Conservation (phyloP, 2,797 vertebrate species). For the Cichlasoma orientale region DNA sequence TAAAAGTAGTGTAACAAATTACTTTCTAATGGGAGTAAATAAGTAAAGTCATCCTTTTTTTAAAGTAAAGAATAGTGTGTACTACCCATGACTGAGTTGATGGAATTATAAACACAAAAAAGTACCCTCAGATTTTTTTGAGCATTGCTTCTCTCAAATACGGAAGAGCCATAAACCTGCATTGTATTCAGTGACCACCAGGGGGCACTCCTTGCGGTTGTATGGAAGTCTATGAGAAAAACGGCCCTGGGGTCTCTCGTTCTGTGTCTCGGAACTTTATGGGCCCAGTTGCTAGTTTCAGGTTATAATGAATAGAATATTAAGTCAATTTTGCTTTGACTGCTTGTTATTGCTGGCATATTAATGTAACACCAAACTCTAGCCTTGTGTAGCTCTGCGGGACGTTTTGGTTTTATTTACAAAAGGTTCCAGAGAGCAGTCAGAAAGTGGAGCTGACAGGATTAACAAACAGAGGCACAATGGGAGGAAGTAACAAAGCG, state of each 20-base stretch:
- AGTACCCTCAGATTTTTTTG: too few relatives aligned
- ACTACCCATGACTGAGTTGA: too few relatives aligned
- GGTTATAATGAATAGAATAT: not conserved
- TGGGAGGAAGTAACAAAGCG: slow-evolving; percentile 1
- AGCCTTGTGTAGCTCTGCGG: not conserved
- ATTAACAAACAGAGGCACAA: slow-evolving; percentile 22
- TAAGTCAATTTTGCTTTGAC: not conserved
- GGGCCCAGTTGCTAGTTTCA: not conserved
- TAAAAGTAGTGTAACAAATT: too few relatives aligned
- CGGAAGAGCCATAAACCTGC: too few relatives aligned
- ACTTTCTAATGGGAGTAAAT: too few relatives aligned
- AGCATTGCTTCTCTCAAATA: too few relatives aligned
- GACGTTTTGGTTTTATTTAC: slow-evolving; percentile 1
- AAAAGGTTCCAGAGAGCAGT: not conserved
- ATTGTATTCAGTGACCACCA: too few relatives aligned
- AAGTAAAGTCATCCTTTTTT: too few relatives aligned
- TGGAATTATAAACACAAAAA: too few relatives aligned
- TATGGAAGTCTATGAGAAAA: too few relatives aligned
- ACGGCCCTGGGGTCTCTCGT: fast-evolving
- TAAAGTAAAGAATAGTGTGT: too few relatives aligned
- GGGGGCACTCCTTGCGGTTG: too few relatives aligned
- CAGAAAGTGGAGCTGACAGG: not conserved
- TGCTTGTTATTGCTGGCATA: not conserved
- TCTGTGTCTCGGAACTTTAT: not conserved
- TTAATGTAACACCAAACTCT: not conserved